Evolutionary conservation across 2,888 invertebrate genomes (phyloP), one percentile per base, ranked within the genome.

Genomic region (Adineta ricciae): DNA sequence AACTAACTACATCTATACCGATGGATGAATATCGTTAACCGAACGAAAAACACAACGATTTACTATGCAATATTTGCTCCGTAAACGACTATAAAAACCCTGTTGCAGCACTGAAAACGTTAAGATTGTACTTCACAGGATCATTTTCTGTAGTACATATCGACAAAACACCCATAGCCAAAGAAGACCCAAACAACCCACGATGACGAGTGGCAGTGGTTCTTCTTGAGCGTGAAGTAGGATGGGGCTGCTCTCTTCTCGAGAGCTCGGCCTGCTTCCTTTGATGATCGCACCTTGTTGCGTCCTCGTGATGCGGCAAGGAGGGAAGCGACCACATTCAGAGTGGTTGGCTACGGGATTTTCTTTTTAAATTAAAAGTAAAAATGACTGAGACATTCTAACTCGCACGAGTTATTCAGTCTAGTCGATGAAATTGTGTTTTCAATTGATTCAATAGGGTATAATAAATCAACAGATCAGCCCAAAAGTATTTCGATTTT

Each of bases 141-240:
- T 73, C 73, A 78, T 78, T 64, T 78, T 78, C 78, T 78, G 41
- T 78, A 78, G 73, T 78, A 78, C 41, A 41, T 78, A 78, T 78
- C 78, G 41, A 78, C 78, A 78, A 78, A 78, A 78, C 78, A 78
- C 78, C 78, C 78, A 78, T 78, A 78, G 78, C 78, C 78, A 78
- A 41, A 78, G 78, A 78, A 78, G 78, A 41, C 78, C 78, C 41
- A 78, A 78, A 78, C 64, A 78, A 78, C n/a, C 78, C 78, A 78
- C 78, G 78, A 78, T 78, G 78, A 78, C 24, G 78, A 78, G 78
- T 41, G 78, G 78, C 78, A 78, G 78, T 78, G 78, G 78, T 78
- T 78, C 41, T 78, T 78, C 78, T 41, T 78, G 78, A 78, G 78
- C 78, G 78, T 78, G 78, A 78, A 78, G 78, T 78, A 41, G 78